Evolutionary conservation across 2,113 vertebrate species (phyloP).

Genomic region (Tyto alba): DNA sequence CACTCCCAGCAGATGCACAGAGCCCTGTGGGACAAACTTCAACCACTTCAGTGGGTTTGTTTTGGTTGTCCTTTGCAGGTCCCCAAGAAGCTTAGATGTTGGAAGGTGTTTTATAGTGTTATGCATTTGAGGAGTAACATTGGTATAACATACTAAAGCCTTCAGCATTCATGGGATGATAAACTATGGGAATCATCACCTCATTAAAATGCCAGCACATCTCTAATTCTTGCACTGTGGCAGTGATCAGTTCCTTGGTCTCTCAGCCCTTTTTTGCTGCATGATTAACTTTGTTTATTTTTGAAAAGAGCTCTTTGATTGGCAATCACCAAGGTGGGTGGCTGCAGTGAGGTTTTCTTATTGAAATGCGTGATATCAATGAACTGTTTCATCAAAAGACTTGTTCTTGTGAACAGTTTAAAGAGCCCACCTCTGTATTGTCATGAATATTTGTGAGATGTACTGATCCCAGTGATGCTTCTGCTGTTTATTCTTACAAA

Average conservation of each 20-base stretch:
- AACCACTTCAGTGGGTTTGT: not conserved
- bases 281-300: not conserved
- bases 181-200: not conserved
- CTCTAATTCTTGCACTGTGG: not conserved
- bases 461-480: not conserved
- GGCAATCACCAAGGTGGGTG: not conserved
- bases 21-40: not conserved
- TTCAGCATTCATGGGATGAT: not conserved
- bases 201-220: not conserved
- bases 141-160: not conserved
- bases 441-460: not conserved
- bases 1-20: not conserved
- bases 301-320: not conserved
- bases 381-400: not conserved
- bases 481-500: not conserved
- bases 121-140: rapidly evolving
- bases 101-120: not conserved
- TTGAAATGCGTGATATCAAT: not conserved
- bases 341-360: not conserved
- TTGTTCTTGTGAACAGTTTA: not conserved
- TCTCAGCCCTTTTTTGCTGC: not conserved
- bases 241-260: not conserved
- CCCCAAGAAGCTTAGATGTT: not conserved
- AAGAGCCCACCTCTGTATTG: not conserved
- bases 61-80: not conserved